A percentile compares a stretch with the other conserved stretches of the same genome.
Evolutionary conservation across 2,888 invertebrate species (phyloP).

Genomic region (Eristalis tenax): DNA sequence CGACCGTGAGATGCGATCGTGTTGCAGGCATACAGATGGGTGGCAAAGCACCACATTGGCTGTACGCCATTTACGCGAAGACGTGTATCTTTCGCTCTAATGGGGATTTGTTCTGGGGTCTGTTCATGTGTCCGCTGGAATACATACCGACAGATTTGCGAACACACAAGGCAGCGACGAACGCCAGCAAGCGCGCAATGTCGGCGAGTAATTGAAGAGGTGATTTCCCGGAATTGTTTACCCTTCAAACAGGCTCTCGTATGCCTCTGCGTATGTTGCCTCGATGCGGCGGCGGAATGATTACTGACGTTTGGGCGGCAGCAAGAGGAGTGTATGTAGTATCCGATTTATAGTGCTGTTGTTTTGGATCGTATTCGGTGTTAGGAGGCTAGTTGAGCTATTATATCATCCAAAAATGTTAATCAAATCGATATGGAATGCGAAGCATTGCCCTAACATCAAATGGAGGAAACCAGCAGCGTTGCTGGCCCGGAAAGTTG

Average conservation of each 20-base stretch:
- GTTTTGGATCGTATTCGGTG: conserved; percentile 11
- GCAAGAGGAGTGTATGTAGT: not conserved
- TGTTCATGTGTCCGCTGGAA: not conserved
- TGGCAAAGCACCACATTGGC: not conserved
- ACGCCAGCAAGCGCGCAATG: conserved; percentile 13
- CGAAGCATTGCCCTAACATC: not conserved
- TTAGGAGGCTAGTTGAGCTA: conserved; percentile 15
- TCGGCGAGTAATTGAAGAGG: conserved; percentile 25
- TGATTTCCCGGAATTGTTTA: conserved; percentile 29
- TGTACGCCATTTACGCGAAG: not conserved
- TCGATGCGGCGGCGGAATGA: not conserved
- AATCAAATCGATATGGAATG: not conserved
- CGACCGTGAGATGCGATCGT: not conserved
- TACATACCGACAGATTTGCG: not conserved
- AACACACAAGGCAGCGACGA: not conserved
- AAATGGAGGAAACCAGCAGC: no score
- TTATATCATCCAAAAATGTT: conserved; percentile 3
- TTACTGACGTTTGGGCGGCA: not conserved
- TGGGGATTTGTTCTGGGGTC: not conserved
- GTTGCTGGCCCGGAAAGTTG: not conserved
- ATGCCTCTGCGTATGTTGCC: not conserved
- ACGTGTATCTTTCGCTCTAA: not conserved
- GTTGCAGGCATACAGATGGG: not conserved
- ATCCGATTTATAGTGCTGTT: conserved; percentile 20
- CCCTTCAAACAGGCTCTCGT: not conserved